Conservation (phyloP, 2,113 vertebrate genomes). For the Trinectes maculatus region DNA sequence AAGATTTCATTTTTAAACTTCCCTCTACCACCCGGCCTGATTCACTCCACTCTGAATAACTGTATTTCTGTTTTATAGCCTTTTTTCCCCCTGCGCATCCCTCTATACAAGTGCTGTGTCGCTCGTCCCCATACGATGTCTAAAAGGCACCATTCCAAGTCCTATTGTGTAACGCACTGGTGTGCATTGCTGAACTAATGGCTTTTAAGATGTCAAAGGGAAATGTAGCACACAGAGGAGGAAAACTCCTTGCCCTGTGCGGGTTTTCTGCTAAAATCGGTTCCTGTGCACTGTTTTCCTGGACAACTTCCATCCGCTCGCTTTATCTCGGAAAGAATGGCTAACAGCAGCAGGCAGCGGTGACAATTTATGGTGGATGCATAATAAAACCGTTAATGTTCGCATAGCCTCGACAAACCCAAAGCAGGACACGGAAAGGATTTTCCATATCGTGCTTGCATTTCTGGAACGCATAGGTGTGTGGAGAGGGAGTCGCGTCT, state of each 20-base stretch:
- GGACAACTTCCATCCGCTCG: slow-evolving; percentile 37
- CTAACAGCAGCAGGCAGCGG: slow-evolving; percentile 29
- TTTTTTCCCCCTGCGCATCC: slow-evolving; percentile 33
- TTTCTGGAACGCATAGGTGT: slow-evolving; percentile 15
- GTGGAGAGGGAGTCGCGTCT: too few species aligned
- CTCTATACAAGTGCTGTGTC: slow-evolving; percentile 37
- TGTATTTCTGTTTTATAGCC: slow-evolving; percentile 25
- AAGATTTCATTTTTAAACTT: slow-evolving; percentile 22
- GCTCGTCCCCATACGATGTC: slow-evolving; percentile 55
- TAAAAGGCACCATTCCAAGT: slow-evolving; percentile 58
- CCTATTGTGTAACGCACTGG: slow-evolving; percentile 58
- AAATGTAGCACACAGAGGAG: slow-evolving; percentile 60
- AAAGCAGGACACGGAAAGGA: slow-evolving; percentile 18
- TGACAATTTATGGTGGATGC: slow-evolving; percentile 49
- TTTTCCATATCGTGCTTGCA: slow-evolving; percentile 8
- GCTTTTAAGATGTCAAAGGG: slow-evolving; percentile 76
- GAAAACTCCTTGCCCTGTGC: slow-evolving; percentile 55
- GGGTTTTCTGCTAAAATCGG: slow-evolving; percentile 66
- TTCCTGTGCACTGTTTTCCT: slow-evolving; percentile 52
- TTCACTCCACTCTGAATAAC: not conserved
- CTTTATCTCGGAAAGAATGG: slow-evolving; percentile 28
- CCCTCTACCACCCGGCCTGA: not conserved
- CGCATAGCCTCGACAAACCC: slow-evolving; percentile 10
- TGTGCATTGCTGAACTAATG: slow-evolving; percentile 76
- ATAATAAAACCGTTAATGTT: slow-evolving; percentile 53